Conservation (phyloP, 2,797 vertebrate species). For the Babyrousa celebensis region DNA sequence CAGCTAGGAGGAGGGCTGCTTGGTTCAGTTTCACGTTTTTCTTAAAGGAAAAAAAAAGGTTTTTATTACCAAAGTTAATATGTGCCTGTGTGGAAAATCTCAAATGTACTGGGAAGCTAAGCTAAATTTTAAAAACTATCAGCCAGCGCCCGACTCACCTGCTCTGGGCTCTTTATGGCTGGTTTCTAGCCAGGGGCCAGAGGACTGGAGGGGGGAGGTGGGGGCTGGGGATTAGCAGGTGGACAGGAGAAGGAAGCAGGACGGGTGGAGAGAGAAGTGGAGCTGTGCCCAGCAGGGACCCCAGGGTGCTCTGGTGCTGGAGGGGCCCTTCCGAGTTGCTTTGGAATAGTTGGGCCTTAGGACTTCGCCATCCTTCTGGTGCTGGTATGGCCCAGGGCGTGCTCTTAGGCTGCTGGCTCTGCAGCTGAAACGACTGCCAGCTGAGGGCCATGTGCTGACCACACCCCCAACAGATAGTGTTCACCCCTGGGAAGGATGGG, state of each 20-base stretch:
- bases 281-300: neutral
- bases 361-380: neutral
- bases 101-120: conserved; percentile 44
- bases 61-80: conserved; percentile 12
- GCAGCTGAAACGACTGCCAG: neutral
- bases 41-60: neutral
- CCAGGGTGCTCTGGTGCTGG: neutral
- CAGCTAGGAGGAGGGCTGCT: neutral
- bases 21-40: conserved; percentile 38
- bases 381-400: rapidly evolving
- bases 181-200: neutral
- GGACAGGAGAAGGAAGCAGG: neutral
- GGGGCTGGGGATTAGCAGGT: neutral
- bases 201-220: neutral
- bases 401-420: neutral
- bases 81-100: neutral
- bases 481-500: neutral
- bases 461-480: neutral
- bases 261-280: rapidly evolving
- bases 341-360: neutral
- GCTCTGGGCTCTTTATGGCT: neutral
- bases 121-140: neutral
- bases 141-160: neutral
- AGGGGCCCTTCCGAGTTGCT: neutral
- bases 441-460: neutral